Percentiles rank a stretch among this genome's conserved stretches.
These are phyloP conservation scores for Corythoichthys intestinalis DNA, from an alignment of 2,113 vertebrate genomes.

Conservation along the genomic window DNA sequence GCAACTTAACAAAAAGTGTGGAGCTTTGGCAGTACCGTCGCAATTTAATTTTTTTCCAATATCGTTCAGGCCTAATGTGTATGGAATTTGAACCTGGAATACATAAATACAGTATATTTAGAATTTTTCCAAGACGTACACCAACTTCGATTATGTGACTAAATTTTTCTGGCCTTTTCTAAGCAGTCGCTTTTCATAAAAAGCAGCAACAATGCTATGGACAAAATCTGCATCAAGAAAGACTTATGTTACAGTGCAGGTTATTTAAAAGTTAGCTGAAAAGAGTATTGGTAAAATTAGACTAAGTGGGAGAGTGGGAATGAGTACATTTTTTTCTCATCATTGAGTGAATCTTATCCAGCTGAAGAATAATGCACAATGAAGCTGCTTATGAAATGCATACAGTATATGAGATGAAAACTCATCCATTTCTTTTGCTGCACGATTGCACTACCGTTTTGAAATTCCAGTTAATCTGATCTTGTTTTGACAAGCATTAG, in stretches of 20 bases:
- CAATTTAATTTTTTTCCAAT: no score
- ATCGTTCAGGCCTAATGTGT: no score
- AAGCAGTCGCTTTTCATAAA: neutral
- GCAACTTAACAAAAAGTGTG: no score
- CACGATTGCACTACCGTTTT: neutral
- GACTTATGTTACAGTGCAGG: no score
- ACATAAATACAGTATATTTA: neutral
- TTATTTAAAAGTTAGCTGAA: no score
- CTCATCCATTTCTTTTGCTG: neutral
- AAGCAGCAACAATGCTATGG: neutral
- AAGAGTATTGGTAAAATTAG: neutral
- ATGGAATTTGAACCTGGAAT: neutral
- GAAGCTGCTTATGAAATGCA: neutral
- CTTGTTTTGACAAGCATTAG: neutral
- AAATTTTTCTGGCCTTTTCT: neutral
- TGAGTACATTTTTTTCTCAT: neutral
- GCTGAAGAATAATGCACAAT: neutral
- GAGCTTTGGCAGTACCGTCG: no score
- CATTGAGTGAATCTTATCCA: neutral
- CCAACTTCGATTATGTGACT: neutral
- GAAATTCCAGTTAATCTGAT: neutral
- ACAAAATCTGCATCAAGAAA: no score
- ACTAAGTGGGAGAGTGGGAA: neutral
- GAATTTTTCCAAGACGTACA: neutral
- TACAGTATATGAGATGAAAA: neutral